Percentiles rank a stretch among this genome's conserved stretches.
phyloP scores from a whole-genome alignment of 2,888 invertebrate genomes.

The Micropterix aruncella region DNA sequence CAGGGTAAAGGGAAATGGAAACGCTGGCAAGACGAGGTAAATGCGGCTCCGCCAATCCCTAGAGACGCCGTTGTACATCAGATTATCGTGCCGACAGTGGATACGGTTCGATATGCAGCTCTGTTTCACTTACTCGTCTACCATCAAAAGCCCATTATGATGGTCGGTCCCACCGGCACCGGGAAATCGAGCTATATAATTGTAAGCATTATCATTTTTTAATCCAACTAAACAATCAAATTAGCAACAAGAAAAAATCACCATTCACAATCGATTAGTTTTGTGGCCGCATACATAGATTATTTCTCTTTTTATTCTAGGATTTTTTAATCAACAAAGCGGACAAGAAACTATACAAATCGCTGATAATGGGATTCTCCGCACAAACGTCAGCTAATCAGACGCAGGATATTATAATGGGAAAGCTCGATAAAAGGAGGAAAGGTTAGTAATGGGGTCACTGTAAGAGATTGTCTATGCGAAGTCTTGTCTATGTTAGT shows the following conservation, averaged over 20 bases:
- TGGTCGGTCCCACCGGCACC: constrained; percentile 90
- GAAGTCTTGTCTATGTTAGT: too few species aligned
- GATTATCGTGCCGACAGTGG: constrained; percentile 86
- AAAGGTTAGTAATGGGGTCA: constrained; percentile 48
- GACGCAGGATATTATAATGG: constrained; percentile 91
- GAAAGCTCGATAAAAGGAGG: constrained; percentile 79
- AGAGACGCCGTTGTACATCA: constrained; percentile 87
- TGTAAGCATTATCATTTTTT: constrained; percentile 37
- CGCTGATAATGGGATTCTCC: constrained; percentile 81
- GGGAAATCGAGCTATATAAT: constrained; percentile 87
- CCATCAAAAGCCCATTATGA: constrained; percentile 70
- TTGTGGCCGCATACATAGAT: too few species aligned
- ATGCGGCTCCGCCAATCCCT: constrained; percentile 61
- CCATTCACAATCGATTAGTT: too few species aligned
- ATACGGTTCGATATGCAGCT: constrained; percentile 73
- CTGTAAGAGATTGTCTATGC: too few species aligned
- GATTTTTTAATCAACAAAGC: constrained; percentile 72
- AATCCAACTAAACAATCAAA: too few species aligned
- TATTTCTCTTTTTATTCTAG: constrained; percentile 21
- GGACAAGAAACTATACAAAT: constrained; percentile 65
- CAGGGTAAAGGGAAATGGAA: constrained; percentile 89
- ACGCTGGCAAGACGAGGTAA: constrained; percentile 76
- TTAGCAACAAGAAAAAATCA: too few species aligned
- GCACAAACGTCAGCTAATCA: constrained; percentile 90
- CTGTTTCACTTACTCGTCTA: constrained; percentile 66